Evolutionary conservation across 1,140 invertebrate species (phyloP), one percentile per base, ranked within the genome.

Genomic region (Glossosoma conforme): DNA sequence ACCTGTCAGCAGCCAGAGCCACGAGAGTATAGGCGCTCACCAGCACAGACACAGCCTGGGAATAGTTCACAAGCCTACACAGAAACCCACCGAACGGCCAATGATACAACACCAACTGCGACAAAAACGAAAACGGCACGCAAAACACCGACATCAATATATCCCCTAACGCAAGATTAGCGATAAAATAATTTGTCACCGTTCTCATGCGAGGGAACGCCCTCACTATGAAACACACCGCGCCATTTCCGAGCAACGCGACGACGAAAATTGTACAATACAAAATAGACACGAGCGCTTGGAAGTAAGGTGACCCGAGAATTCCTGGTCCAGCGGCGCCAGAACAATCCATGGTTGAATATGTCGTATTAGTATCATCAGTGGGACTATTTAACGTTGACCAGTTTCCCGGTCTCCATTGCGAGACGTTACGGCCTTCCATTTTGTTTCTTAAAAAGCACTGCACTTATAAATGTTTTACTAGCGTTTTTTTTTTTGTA

Each of bases 161-260:
- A 64, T 94, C 90, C 15, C 88, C 87, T 6, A 92, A 69, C 0
- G 90, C 87, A 44, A 94, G 68, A 67, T 93, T 93, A 54, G 84
- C 82, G 53, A 93, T 92, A 63, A 92, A 91, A 62, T 86, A 88
- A 61, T 93, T 93, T 1, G 89, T 92, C 1, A 92, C 87, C 0
- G 89, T 91, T 52, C 85, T 78, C 89, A 92, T 93, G 21, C 85
- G 76, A 0, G 86, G 81, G 17, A 82, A 85, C 6, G 79, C 79
- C 43, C 85, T 72, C 1, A 93, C 87, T 5, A 91, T 84, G 62
- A 86, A 90, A 65, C 87, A 90, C 3, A 93, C 87, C 2, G 89
- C 76, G 10, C 82, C 81, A 63, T 93, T 93, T 1, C 89, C 90
- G 1, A 84, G 55, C 5, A 93, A 63, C 0, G 88, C 86, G 1